A percentile compares a stretch with the other conserved stretches of the same genome.
phyloP scores from a whole-genome alignment of 2,797 vertebrate species.

The Falco berigora region DNA sequence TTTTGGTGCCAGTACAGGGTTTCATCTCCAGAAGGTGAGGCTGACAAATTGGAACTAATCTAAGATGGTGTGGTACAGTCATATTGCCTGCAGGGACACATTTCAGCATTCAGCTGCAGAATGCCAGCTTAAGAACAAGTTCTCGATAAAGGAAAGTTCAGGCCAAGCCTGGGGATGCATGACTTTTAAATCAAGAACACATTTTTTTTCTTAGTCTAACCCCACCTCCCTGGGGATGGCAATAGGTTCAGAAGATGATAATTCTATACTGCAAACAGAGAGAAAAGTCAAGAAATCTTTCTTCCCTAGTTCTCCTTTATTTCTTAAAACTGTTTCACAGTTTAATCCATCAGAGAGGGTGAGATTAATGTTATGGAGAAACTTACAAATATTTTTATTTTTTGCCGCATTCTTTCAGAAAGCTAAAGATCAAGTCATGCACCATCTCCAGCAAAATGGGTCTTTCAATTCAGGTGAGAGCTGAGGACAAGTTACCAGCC shows the following conservation, averaged over 20 bases:
- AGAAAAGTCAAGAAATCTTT: conserved; percentile 6
- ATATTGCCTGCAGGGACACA: conserved; percentile 60
- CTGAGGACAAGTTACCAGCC: not conserved
- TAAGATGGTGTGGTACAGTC: conserved; percentile 46
- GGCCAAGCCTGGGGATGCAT: conserved; percentile 56
- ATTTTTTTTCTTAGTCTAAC: not conserved
- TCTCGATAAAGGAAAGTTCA: conserved; percentile 68
- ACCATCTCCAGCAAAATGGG: not conserved
- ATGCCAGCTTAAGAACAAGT: conserved; percentile 53
- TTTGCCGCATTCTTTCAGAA: not conserved
- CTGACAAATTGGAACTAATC: conserved; percentile 70
- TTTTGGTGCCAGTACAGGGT: not conserved
- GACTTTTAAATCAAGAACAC: conserved; percentile 57
- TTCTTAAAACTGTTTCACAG: not conserved
- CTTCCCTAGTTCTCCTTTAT: not conserved
- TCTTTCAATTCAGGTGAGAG: not conserved
- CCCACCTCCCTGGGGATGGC: not conserved
- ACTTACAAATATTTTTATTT: not conserved
- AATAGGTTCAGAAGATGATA: conserved; percentile 36
- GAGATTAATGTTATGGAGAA: not conserved
- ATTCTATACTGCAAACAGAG: not conserved
- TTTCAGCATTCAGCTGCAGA: conserved; percentile 56
- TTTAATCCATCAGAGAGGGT: not conserved
- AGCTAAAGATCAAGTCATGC: not conserved
- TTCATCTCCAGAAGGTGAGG: conserved; percentile 49